Conservation (phyloP, 2,888 invertebrate species). For the Nematopogon swammerdamellus region DNA sequence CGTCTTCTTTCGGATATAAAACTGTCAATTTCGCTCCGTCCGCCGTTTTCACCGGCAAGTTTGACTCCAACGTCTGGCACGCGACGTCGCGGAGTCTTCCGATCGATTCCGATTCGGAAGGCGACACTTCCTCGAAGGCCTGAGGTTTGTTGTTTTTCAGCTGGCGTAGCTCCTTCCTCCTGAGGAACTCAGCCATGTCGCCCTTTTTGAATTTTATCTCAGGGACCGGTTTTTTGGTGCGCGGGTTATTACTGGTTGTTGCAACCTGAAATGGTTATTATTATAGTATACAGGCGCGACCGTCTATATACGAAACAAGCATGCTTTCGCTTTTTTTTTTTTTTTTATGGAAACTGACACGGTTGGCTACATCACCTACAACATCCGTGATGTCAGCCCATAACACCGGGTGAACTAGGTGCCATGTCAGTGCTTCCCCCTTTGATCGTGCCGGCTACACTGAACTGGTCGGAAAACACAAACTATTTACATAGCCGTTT, state of each 20-base stretch:
- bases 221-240: slow-evolving; percentile 23
- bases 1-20: slow-evolving; percentile 40
- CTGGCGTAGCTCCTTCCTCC: slow-evolving; percentile 26
- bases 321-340: too few relatives aligned
- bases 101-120: slow-evolving; percentile 20
- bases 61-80: slow-evolving; percentile 43
- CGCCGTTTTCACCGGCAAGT: slow-evolving; percentile 30
- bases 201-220: slow-evolving; percentile 40
- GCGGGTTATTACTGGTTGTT: slow-evolving; percentile 27
- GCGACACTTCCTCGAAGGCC: slow-evolving; percentile 25
- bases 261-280: slow-evolving; percentile 16
- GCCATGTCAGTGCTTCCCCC: too few relatives aligned
- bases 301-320: too few relatives aligned
- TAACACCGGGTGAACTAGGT: too few relatives aligned
- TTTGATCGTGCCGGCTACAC: too few relatives aligned
- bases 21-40: slow-evolving; percentile 42
- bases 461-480: too few relatives aligned
- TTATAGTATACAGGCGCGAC: too few relatives aligned
- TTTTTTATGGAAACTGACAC: too few relatives aligned
- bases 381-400: too few relatives aligned
- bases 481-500: too few relatives aligned
- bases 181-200: slow-evolving; percentile 46
- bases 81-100: slow-evolving; percentile 35
- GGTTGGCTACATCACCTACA: too few relatives aligned
- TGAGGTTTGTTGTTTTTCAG: slow-evolving; percentile 16